phyloP scores from a whole-genome alignment of 1,140 invertebrate species.

The Cydia pomonella region DNA sequence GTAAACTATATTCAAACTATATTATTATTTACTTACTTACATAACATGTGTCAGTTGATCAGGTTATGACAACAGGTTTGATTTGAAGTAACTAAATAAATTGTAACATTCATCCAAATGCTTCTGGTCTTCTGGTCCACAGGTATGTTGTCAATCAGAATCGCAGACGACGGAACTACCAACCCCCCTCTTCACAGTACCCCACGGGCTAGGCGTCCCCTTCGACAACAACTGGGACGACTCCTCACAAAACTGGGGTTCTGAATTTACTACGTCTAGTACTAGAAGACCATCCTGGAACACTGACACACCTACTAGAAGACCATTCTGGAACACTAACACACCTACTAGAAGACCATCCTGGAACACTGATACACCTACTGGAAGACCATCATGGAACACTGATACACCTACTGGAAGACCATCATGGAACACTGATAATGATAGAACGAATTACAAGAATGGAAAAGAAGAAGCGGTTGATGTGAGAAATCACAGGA shows the following conservation, averaged over 20 bases:
- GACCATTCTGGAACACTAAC: neutral
- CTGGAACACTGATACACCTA: neutral
- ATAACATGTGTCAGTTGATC: too few species aligned
- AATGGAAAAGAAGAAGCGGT: constrained; percentile 49
- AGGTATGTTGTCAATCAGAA: constrained; percentile 16
- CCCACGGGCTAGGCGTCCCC: constrained; percentile 12
- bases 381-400: neutral
- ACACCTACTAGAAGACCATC: neutral
- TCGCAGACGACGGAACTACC: neutral
- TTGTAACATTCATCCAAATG: neutral
- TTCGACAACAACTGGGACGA: neutral
- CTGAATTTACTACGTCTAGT: neutral
- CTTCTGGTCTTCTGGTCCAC: neutral
- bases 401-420: neutral
- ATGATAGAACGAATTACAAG: constrained; percentile 33
- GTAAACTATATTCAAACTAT: too few species aligned
- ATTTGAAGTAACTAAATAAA: too few species aligned
- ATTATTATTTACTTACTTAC: too few species aligned
- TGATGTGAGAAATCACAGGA: constrained; percentile 80
- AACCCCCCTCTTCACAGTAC: constrained; percentile 3
- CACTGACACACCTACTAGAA: neutral
- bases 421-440: neutral
- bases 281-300: neutral
- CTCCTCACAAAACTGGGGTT: constrained; percentile 11
- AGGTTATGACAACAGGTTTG: too few species aligned